phyloP scores from a whole-genome alignment of 2,888 invertebrate species.

The Chrysolina americana region DNA sequence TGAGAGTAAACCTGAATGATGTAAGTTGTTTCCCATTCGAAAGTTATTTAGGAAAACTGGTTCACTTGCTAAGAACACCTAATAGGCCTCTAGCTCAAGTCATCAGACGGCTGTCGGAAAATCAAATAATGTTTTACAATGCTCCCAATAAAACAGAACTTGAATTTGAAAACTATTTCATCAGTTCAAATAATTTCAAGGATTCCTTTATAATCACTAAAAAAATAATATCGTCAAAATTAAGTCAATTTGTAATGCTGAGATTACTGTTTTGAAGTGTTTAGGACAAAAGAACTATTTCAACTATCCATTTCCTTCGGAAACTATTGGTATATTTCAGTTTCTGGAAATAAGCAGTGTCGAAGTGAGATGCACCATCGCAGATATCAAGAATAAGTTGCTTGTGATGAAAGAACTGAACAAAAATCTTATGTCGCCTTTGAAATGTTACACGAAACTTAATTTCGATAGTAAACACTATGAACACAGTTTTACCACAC shows the following conservation, averaged over 20 bases:
- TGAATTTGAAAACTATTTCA: constrained; percentile 21
- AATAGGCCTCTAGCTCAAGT: too few relatives aligned
- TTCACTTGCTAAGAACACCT: too few relatives aligned
- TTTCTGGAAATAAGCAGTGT: constrained; percentile 21
- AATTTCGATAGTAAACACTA: neutral
- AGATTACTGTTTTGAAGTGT: constrained; percentile 24
- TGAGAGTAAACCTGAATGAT: neutral
- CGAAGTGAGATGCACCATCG: constrained; percentile 4
- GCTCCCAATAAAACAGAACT: constrained; percentile 17
- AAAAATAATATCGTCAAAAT: constrained; percentile 22
- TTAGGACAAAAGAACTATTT: constrained; percentile 16
- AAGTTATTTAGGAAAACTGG: too few relatives aligned
- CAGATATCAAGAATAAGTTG: constrained; percentile 15
- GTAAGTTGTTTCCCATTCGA: constrained; percentile 3
- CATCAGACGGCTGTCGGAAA: too few relatives aligned
- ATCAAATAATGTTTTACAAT: too few relatives aligned
- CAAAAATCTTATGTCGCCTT: constrained; percentile 21
- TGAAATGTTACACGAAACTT: constrained; percentile 14
- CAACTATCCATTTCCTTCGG: constrained; percentile 21
- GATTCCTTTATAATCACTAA: constrained; percentile 30
- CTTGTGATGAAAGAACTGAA: constrained; percentile 21
- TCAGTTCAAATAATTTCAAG: constrained; percentile 23
- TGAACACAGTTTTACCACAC: too few relatives aligned
- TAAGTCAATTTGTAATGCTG: constrained; percentile 30
- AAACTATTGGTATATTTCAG: constrained; percentile 17